A percentile compares a stretch with the other conserved stretches of the same genome.
phyloP scores from a whole-genome alignment of 2,888 invertebrate genomes.

The Schizaphis graminum region DNA sequence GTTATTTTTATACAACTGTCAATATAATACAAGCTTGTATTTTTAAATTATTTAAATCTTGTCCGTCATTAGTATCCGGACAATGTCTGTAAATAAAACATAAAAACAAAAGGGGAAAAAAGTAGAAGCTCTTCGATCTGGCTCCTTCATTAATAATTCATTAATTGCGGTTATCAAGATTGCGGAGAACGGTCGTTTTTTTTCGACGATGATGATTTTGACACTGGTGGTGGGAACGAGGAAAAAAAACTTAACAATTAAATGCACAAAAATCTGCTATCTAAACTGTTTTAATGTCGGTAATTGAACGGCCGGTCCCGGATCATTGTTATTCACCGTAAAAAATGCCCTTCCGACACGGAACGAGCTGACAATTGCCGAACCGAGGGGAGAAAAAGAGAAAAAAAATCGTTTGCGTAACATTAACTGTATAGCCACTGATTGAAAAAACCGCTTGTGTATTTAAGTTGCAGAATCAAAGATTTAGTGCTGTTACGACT shows the following conservation, averaged over 20 bases:
- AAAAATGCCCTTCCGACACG: constrained; percentile 63
- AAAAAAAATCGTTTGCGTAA: constrained; percentile 48
- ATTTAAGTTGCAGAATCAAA: neutral
- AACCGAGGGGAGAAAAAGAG: constrained; percentile 35
- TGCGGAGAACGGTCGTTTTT: constrained; percentile 6
- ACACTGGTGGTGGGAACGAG: constrained; percentile 17
- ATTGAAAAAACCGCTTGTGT: constrained; percentile 35
- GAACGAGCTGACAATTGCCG: constrained; percentile 60
- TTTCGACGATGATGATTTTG: constrained; percentile 57
- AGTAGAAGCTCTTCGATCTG: constrained; percentile 23
- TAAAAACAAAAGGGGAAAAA: constrained; percentile 5
- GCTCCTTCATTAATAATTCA: constrained; percentile 65
- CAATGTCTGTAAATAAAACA: constrained; percentile 57
- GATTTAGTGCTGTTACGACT: neutral
- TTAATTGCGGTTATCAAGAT: constrained; percentile 61
- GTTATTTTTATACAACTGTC: constrained; percentile 51
- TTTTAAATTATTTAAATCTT: constrained; percentile 63
- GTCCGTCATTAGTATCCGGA: constrained; percentile 54
- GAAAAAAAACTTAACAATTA: constrained; percentile 55
- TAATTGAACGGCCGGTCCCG: constrained; percentile 60
- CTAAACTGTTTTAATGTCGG: constrained; percentile 64
- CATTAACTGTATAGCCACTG: constrained; percentile 43
- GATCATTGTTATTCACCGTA: constrained; percentile 65
- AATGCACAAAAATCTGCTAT: constrained; percentile 63
- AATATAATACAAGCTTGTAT: constrained; percentile 49